These are phyloP conservation scores for Heterotilapia buettikoferi DNA, from an alignment of 2,113 vertebrate species.

Conservation along the genomic window DNA sequence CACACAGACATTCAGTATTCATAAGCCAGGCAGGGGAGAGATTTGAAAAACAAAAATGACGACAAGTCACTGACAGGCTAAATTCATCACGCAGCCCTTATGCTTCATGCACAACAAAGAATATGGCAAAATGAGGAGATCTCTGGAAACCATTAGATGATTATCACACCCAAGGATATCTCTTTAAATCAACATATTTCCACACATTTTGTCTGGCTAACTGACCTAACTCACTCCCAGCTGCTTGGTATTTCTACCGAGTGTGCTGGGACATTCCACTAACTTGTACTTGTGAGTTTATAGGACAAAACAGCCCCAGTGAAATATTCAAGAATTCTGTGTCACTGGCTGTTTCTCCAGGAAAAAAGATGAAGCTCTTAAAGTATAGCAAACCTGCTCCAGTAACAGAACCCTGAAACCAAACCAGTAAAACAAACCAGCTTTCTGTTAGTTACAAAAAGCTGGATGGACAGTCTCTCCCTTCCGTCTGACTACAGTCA, in stretches of 20 bases:
- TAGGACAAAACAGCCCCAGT: not conserved
- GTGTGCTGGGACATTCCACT: not conserved
- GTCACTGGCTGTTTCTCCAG: not conserved
- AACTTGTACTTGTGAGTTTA: not conserved
- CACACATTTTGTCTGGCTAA: not conserved
- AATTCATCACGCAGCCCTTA: constrained; percentile 1
- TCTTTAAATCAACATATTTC: not conserved
- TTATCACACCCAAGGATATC: not conserved
- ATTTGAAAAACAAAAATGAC: not conserved
- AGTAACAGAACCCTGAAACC: not conserved
- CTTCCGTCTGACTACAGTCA: not conserved
- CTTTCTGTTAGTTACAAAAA: not conserved
- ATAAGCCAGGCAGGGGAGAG: not conserved
- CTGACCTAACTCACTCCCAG: not conserved
- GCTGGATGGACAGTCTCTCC: not conserved
- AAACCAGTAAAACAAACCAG: not conserved
- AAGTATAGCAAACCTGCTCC: not conserved
- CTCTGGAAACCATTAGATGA: not conserved
- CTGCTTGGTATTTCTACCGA: not conserved
- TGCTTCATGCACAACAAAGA: not conserved
- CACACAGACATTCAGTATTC: constrained; percentile 2
- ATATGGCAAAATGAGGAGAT: not conserved
- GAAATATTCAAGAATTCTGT: not conserved
- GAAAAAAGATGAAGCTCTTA: not conserved
- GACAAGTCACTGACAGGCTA: constrained; percentile 18